phyloP scores from a whole-genome alignment of 2,113 vertebrate species.

The Nothocercus julius region DNA sequence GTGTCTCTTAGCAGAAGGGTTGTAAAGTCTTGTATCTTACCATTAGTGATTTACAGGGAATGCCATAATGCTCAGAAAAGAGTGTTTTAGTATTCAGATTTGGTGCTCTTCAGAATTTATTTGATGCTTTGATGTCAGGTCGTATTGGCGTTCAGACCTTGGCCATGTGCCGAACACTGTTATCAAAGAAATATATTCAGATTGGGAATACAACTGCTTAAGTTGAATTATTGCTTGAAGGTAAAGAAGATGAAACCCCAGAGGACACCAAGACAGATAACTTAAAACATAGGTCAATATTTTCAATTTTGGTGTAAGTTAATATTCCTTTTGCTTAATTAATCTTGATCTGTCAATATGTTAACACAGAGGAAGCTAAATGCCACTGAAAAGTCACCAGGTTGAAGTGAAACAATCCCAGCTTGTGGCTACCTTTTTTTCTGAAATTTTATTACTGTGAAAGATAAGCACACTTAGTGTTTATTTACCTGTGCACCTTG shows the following conservation, averaged over 20 bases:
- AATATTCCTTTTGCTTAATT: slow-evolving; percentile 16
- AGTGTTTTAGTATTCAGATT: neutral
- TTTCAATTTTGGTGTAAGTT: neutral
- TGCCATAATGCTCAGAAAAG: neutral
- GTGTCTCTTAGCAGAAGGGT: neutral
- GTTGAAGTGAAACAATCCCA: slow-evolving; percentile 19
- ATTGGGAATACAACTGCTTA: neutral
- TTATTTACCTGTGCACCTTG: slow-evolving; percentile 38
- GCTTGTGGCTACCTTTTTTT: slow-evolving; percentile 31
- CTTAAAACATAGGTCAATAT: neutral
- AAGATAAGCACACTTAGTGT: slow-evolving; percentile 39
- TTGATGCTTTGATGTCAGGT: neutral
- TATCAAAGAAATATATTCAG: neutral
- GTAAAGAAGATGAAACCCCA: neutral
- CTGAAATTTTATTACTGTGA: neutral
- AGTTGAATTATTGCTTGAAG: neutral
- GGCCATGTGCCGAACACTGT: neutral
- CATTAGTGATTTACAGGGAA: neutral
- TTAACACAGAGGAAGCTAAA: neutral
- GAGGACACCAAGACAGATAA: neutral
- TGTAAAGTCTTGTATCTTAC: neutral
- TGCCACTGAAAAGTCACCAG: neutral
- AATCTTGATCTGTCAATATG: neutral
- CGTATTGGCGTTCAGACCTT: neutral
- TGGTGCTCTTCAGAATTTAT: neutral